phyloP scores from a whole-genome alignment of 30 jellyfish, hydroid and myxozoan species.

The Clytia hemisphaerica region DNA sequence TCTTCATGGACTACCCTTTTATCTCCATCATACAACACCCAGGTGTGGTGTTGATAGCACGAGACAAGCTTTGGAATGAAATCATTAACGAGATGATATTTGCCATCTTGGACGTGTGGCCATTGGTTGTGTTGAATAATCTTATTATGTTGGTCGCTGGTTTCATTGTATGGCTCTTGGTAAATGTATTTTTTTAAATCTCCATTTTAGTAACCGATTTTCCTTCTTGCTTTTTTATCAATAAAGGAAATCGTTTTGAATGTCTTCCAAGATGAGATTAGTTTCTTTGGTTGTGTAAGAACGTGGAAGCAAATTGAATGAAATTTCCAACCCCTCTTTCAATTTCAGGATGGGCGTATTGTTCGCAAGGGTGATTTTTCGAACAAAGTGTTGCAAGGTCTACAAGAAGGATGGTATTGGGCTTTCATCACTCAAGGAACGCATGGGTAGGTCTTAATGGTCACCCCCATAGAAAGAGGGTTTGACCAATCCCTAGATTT shows the following conservation, averaged over 20 bases:
- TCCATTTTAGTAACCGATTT: background rate
- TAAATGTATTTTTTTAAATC: background rate
- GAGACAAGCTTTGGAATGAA: background rate
- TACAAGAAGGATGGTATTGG: slow-evolving; percentile 20
- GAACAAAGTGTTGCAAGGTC: background rate
- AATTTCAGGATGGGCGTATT: background rate
- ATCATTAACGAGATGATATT: background rate
- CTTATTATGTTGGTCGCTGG: slow-evolving; percentile 7
- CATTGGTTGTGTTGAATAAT: background rate
- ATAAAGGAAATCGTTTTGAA: no score
- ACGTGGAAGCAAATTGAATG: no score
- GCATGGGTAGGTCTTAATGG: background rate
- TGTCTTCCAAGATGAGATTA: no score
- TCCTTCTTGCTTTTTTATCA: background rate
- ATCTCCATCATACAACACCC: slow-evolving; percentile 19
- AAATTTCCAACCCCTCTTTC: background rate
- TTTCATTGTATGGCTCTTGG: slow-evolving; percentile 3
- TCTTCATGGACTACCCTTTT: slow-evolving; percentile 3
- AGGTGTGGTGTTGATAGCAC: slow-evolving; percentile 14
- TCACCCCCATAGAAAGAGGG: background rate
- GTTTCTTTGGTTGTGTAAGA: no score
- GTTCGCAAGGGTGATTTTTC: slow-evolving; percentile 13
- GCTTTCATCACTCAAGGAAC: slow-evolving; percentile 21
- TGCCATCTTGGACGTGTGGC: background rate
- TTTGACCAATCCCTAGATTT: background rate